phyloP scores from a whole-genome alignment of 2,888 invertebrate species.

The Nipponacmea schrenckii region DNA sequence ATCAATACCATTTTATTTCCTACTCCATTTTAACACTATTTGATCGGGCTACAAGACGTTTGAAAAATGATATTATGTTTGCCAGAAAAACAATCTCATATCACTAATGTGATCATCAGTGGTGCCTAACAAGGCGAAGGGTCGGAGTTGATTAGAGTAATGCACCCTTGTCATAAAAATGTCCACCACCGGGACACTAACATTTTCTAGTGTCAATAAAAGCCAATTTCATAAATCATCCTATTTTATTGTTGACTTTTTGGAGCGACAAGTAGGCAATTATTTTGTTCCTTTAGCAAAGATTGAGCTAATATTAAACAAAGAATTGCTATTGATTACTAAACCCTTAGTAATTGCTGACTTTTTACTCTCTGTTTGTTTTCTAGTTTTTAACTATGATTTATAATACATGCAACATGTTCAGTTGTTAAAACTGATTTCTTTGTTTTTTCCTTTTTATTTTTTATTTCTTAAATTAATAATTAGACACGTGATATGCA shows the following conservation, averaged over 20 bases:
- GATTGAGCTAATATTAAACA: constrained; percentile 9
- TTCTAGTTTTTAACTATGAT: constrained; percentile 1
- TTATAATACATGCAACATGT: background rate
- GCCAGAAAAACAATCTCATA: constrained; percentile 5
- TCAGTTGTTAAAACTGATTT: background rate
- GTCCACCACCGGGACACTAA: constrained; percentile 9
- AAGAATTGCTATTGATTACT: background rate
- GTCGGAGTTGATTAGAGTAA: constrained; percentile 6
- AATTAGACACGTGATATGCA: no score
- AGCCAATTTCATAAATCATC: constrained; percentile 5
- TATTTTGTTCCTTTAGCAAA: constrained; percentile 5
- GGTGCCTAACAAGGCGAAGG: constrained; percentile 5
- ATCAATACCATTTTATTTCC: constrained; percentile 7
- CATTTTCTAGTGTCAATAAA: constrained; percentile 8
- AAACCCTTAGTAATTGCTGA: background rate
- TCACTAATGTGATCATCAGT: constrained; percentile 4
- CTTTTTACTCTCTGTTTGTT: constrained; percentile 6
- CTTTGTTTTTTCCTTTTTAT: no score
- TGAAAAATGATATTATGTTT: constrained; percentile 7
- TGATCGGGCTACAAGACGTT: background rate
- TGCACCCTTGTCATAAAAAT: constrained; percentile 8
- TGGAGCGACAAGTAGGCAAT: background rate
- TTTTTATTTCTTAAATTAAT: no score
- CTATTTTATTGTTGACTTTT: constrained; percentile 1
- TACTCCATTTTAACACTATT: background rate